Percentiles rank a stretch among this genome's conserved stretches.
Conservation (phyloP, 1,140 invertebrate genomes). For the Drosophila ironensis region DNA sequence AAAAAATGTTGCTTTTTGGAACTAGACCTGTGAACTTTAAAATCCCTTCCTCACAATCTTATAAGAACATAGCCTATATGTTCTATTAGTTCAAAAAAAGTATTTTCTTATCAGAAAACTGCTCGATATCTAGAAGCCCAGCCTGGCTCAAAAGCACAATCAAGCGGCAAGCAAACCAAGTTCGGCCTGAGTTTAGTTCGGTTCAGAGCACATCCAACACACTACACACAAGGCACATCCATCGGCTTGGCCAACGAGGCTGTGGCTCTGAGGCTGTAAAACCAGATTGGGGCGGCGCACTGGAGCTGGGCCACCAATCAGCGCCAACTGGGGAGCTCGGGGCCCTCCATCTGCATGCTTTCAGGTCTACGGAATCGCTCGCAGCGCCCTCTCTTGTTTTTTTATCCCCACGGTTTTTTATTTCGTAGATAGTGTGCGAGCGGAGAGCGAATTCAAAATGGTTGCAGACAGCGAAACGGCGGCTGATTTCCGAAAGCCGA, state of each 20-base stretch:
- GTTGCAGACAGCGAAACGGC: constrained; percentile 38
- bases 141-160: not conserved
- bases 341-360: constrained; percentile 15
- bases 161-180: not conserved
- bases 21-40: no score
- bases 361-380: not conserved
- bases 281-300: constrained; percentile 76
- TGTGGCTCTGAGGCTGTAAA: constrained; percentile 42
- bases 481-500: constrained; percentile 36
- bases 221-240: no score
- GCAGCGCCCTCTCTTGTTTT: not conserved
- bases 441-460: constrained; percentile 54
- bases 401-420: not conserved
- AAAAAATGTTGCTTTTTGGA: no score
- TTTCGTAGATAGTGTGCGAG: constrained; percentile 21
- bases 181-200: not conserved
- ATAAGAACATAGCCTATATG: no score
- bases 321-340: constrained; percentile 38
- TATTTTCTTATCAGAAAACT: not conserved
- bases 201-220: not conserved
- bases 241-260: constrained; percentile 30
- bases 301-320: constrained; percentile 62
- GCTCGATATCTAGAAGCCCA: no score
- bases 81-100: not conserved
- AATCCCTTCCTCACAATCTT: no score